phyloP scores from a whole-genome alignment of 2,797 vertebrate genomes.

The Eospalax fontanierii region DNA sequence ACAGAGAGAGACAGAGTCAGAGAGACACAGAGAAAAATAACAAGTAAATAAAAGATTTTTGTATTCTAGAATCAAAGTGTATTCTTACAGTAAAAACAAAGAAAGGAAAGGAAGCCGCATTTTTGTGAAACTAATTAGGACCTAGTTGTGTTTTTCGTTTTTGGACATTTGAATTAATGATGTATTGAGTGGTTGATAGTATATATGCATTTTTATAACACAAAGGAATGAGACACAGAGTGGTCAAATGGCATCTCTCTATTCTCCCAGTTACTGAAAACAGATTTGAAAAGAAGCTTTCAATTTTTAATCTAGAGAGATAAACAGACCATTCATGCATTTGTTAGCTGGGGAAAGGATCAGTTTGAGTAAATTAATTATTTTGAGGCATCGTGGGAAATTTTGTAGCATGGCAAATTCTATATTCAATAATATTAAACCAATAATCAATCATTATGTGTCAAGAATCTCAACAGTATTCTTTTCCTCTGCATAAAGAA shows the following conservation, averaged over 20 bases:
- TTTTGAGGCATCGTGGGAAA: not conserved
- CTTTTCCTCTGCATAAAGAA: not conserved
- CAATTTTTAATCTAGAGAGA: slow-evolving; percentile 46
- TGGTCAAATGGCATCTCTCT: not conserved
- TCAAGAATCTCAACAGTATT: not conserved
- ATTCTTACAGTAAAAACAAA: not conserved
- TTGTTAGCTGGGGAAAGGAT: slow-evolving; percentile 7
- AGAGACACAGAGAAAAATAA: not conserved
- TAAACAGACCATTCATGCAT: not conserved
- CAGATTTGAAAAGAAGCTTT: slow-evolving; percentile 13
- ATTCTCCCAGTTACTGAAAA: not conserved
- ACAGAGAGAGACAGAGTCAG: not conserved
- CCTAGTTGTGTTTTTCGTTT: not conserved
- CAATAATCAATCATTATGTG: not conserved
- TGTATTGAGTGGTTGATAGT: not conserved
- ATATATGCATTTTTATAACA: not conserved
- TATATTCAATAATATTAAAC: not conserved
- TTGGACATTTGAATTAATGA: not conserved
- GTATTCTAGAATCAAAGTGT: slow-evolving; percentile 16
- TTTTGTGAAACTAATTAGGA: not conserved
- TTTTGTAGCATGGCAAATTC: not conserved
- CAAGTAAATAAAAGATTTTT: not conserved
- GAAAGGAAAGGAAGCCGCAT: not conserved
- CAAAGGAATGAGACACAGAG: slow-evolving; percentile 17
- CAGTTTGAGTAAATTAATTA: not conserved